Percentiles rank a stretch among this genome's conserved stretches.
These are phyloP conservation scores for Heliconius eleuchia DNA, from an alignment of 1,140 invertebrate species.

Conservation along the genomic window DNA sequence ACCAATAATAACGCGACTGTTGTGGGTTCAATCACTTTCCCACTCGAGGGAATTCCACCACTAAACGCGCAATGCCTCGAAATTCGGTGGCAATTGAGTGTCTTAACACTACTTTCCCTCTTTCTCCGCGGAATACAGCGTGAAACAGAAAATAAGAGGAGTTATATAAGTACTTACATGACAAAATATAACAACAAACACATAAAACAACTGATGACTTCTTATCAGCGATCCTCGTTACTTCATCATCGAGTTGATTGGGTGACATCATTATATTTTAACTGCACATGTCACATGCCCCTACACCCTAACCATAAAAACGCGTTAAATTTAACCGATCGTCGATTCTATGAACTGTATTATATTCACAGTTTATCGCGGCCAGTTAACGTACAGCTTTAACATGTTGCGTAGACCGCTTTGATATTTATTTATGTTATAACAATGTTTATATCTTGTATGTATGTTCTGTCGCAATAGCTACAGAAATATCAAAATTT, in stretches of 20 bases:
- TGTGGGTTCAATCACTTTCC: too few relatives aligned
- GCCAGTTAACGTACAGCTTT: constrained; percentile 28
- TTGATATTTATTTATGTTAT: constrained; percentile 31
- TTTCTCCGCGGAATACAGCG: too few relatives aligned
- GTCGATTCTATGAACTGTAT: constrained; percentile 28
- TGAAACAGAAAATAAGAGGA: neutral
- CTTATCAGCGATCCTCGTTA: neutral
- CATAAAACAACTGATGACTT: neutral
- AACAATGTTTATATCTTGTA: constrained; percentile 30
- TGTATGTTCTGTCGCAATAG: constrained; percentile 26
- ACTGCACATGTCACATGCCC: constrained; percentile 17
- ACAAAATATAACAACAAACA: neutral
- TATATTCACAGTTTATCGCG: constrained; percentile 32
- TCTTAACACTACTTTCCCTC: too few relatives aligned
- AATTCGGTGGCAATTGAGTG: too few relatives aligned
- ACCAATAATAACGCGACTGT: too few relatives aligned
- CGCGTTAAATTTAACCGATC: constrained; percentile 24
- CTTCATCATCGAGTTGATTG: constrained; percentile 6
- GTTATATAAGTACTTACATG: neutral
- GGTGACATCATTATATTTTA: constrained; percentile 12
- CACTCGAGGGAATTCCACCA: too few relatives aligned
- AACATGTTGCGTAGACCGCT: constrained; percentile 30
- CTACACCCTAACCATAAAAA: constrained; percentile 10
- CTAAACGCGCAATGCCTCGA: too few relatives aligned
- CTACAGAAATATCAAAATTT: constrained; percentile 16